phyloP scores from a whole-genome alignment of 2,797 vertebrate species.

The Florisuga fusca region DNA sequence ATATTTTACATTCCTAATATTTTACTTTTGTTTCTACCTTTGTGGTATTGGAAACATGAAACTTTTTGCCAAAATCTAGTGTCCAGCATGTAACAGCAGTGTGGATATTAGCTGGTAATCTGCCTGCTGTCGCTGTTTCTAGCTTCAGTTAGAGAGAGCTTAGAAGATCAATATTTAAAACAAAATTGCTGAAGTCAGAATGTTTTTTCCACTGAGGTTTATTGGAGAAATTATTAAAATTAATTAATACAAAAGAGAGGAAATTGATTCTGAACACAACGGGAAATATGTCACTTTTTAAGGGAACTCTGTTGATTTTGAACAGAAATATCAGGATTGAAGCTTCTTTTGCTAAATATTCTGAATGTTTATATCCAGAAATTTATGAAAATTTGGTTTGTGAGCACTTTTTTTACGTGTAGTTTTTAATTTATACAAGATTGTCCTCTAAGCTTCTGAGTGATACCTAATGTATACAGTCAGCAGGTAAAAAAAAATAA shows the following conservation, averaged over 20 bases:
- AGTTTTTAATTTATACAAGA: conserved; percentile 47
- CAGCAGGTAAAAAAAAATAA: conserved; percentile 59
- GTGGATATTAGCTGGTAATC: neutral
- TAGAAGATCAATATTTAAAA: conserved; percentile 17
- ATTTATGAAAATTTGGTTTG: conserved; percentile 5
- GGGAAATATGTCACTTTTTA: neutral
- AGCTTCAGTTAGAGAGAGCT: neutral
- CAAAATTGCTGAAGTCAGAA: neutral
- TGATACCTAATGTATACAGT: conserved; percentile 53
- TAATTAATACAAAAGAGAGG: neutral
- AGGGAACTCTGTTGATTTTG: neutral
- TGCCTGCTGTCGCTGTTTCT: neutral
- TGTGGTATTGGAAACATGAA: neutral
- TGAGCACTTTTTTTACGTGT: neutral
- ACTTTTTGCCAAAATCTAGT: conserved; percentile 14
- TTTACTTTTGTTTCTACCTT: conserved; percentile 53
- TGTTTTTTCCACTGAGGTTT: neutral
- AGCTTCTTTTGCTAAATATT: neutral
- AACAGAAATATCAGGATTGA: neutral
- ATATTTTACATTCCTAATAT: conserved; percentile 28
- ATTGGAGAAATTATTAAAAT: conserved; percentile 9
- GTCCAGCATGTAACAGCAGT: neutral
- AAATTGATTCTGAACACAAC: neutral
- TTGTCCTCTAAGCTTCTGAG: conserved; percentile 59
- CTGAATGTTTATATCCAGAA: neutral